A percentile compares a stretch with the other conserved stretches of the same genome.
phyloP scores from a whole-genome alignment of 2,113 vertebrate genomes.

The Chaetodon trifascialis region DNA sequence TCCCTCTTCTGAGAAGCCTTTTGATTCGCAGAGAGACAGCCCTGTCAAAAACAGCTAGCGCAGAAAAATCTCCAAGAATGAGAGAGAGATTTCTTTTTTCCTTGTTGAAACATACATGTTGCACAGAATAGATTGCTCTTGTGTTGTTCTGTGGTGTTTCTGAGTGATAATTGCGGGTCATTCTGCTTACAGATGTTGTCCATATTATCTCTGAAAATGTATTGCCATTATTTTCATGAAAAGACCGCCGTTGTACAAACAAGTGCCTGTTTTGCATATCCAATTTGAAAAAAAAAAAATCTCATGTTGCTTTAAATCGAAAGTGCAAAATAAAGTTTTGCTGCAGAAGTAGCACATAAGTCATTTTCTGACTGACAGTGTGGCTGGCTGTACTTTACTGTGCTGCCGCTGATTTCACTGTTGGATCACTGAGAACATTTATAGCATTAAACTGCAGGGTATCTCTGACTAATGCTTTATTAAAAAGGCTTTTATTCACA shows the following conservation, averaged over 20 bases:
- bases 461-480: slow-evolving; percentile 63
- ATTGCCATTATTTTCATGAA: slow-evolving; percentile 44
- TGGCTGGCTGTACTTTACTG: slow-evolving; percentile 3
- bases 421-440: slow-evolving; percentile 49
- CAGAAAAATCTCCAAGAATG: slow-evolving; percentile 33
- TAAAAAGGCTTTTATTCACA: slow-evolving; percentile 76
- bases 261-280: slow-evolving; percentile 50
- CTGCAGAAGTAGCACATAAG: not conserved
- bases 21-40: slow-evolving; percentile 38
- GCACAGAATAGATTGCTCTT: not conserved
- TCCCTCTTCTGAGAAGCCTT: slow-evolving; percentile 56
- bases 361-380: slow-evolving; percentile 17
- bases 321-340: not conserved
- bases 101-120: not conserved
- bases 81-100: not conserved
- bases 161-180: slow-evolving; percentile 47
- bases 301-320: not conserved
- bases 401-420: slow-evolving; percentile 18
- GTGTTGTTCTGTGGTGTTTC: slow-evolving; percentile 32
- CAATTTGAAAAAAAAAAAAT: not conserved
- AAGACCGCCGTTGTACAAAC: slow-evolving; percentile 40
- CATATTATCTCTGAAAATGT: slow-evolving; percentile 36
- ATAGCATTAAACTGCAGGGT: slow-evolving; percentile 69
- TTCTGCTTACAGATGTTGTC: slow-evolving; percentile 41
- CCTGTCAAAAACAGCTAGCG: slow-evolving; percentile 22